phyloP scores from a whole-genome alignment of 2,113 vertebrate species.

The Chloropsis cyanopogon region DNA sequence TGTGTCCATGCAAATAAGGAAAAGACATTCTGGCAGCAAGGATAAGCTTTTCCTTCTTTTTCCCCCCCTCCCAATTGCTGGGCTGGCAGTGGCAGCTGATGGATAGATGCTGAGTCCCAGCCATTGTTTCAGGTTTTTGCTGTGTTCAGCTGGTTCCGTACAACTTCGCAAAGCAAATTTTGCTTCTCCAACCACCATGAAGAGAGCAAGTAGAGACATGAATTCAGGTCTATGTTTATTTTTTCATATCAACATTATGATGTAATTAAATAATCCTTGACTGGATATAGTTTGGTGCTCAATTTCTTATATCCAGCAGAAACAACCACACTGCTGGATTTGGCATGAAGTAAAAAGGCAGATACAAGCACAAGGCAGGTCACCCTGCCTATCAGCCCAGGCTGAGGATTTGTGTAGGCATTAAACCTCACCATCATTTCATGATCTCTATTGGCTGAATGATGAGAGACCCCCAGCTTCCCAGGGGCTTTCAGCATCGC shows the following conservation, averaged over 20 bases:
- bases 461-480: not conserved
- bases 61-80: not conserved
- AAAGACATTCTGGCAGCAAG: not conserved
- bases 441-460: not conserved
- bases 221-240: not conserved
- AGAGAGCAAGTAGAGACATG: not conserved
- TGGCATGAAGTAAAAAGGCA: not conserved
- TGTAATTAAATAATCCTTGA: not conserved
- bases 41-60: not conserved
- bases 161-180: not conserved
- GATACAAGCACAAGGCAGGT: not conserved
- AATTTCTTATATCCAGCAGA: not conserved
- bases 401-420: not conserved
- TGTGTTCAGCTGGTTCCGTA: not conserved
- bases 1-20: not conserved
- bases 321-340: not conserved
- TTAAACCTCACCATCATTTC: not conserved
- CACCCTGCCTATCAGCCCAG: not conserved
- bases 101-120: not conserved
- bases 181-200: not conserved
- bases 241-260: not conserved
- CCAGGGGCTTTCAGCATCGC: accelerated
- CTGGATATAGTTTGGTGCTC: not conserved
- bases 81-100: not conserved
- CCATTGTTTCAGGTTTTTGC: not conserved